Conservation (phyloP, 2,113 vertebrate genomes). For the Paracanthobrama guichenoti region DNA sequence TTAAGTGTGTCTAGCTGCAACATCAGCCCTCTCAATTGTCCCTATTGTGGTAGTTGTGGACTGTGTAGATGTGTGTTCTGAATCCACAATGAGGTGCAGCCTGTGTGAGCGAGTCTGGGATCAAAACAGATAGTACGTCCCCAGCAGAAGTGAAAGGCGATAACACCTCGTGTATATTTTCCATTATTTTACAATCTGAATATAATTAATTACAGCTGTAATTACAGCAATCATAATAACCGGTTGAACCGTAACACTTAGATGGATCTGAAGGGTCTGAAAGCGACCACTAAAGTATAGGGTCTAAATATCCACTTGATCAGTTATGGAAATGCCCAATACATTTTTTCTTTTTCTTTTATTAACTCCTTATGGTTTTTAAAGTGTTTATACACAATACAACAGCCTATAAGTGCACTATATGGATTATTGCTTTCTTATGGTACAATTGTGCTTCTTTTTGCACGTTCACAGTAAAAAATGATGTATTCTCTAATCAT, state of each 20-base stretch:
- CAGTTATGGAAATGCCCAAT: not conserved
- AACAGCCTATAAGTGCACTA: not conserved
- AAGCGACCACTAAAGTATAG: not conserved
- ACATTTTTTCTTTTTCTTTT: too few species aligned
- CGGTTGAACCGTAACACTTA: not conserved
- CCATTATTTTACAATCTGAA: not conserved
- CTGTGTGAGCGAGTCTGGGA: not conserved
- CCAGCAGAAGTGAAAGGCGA: not conserved
- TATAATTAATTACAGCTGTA: not conserved
- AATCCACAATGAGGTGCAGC: slow-evolving; percentile 16
- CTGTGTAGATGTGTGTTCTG: slow-evolving; percentile 1
- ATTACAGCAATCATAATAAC: not conserved
- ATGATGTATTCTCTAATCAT: not conserved
- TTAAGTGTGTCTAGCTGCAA: slow-evolving; percentile 61
- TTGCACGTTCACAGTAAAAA: not conserved
- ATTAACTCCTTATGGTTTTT: not conserved
- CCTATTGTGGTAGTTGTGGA: slow-evolving; percentile 25
- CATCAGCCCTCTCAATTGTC: slow-evolving; percentile 35
- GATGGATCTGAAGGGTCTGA: not conserved
- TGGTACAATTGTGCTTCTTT: not conserved
- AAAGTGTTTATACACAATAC: not conserved
- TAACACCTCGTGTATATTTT: not conserved
- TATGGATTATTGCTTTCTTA: not conserved
- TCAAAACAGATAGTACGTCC: not conserved
- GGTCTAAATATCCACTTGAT: slow-evolving; percentile 5